Evolutionary conservation across 2,888 invertebrate species (phyloP), one percentile per base, ranked within the genome.

Genomic region (Linyphia triangularis): DNA sequence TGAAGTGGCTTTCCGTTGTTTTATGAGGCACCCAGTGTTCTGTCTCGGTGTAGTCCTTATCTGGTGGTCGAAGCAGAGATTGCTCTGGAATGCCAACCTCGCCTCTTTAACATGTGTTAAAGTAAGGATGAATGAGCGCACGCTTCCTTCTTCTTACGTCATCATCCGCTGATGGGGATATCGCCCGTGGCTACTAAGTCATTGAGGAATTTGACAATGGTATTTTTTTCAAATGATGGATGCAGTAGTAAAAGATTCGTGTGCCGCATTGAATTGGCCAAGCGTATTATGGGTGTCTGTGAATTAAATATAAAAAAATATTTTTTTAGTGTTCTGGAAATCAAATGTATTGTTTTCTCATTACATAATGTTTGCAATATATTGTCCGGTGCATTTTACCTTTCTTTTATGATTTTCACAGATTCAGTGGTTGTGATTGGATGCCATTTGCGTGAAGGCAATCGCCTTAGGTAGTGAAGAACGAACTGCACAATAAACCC

Each of bases 71-170:
- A 43, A 61, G 24, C 24, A 61, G 22, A 9, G 40, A 26, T 22
- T 61, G 75, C 75, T 61, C 75, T 37, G 59, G 78, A 78, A 65
- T 78, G 22, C 61, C 78, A 78, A 78, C 19, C 65, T 26, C 37
- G 78, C 43, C 43, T 59, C 13, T 28, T 2, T 43, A 43, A 78
- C 65, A 65, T 78, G 65, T 78, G 78, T 77, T 75, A 43, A 40
- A 28, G 57, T n/a, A 10, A 33, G 61, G 75, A 37, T 75, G 75
- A 61, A 75, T 61, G 61, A 43, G 51, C 65, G 43, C 70, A n/a
- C 24, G 43, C 43, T 78, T 65, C 78, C 40, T 43, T n/a, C 61
- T 30, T 33, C 19, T 51, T 65, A 67, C 78, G 67, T 78, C 78
- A 65, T 51, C 26, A 51, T 10, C n/a, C 33, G 24, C 77, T 63